phyloP scores from a whole-genome alignment of 2,113 vertebrate species.

The Lipophrys pholis region DNA sequence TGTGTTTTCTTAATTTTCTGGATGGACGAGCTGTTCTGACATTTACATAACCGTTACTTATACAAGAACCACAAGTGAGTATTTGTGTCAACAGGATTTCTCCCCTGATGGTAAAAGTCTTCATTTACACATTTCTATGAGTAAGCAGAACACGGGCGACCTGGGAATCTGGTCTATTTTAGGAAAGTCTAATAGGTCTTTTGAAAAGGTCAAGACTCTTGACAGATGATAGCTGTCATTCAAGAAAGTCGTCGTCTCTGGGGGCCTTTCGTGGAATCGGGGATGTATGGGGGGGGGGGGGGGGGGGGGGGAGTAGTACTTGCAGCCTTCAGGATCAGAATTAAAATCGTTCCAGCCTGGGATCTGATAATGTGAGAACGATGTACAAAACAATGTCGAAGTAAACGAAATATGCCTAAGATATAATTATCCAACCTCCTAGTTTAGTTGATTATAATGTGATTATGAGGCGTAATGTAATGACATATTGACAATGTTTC shows the following conservation, averaged over 20 bases:
- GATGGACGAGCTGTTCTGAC: too few species aligned
- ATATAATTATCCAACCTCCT: neutral
- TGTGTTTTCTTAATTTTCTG: too few species aligned
- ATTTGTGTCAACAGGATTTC: too few species aligned
- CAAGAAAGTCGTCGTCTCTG: neutral
- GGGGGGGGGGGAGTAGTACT: neutral
- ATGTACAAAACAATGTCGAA: neutral
- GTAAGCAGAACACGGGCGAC: too few species aligned
- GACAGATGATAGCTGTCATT: slow-evolving; percentile 11
- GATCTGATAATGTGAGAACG: neutral
- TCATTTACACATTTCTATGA: too few species aligned
- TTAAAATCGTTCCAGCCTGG: neutral
- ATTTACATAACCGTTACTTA: too few species aligned
- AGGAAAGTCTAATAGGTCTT: neutral
- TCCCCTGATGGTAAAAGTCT: too few species aligned
- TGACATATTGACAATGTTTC: too few species aligned
- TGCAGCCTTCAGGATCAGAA: neutral
- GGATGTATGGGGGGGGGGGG: neutral
- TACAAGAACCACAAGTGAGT: too few species aligned
- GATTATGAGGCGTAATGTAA: neutral
- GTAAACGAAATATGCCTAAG: neutral
- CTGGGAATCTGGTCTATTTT: too few species aligned
- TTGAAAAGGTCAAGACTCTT: slow-evolving; percentile 14
- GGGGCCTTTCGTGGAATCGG: neutral
- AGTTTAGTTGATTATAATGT: neutral